Evolutionary conservation across 2,888 invertebrate genomes (phyloP).

Genomic region (Pseudococcus longispinus): DNA sequence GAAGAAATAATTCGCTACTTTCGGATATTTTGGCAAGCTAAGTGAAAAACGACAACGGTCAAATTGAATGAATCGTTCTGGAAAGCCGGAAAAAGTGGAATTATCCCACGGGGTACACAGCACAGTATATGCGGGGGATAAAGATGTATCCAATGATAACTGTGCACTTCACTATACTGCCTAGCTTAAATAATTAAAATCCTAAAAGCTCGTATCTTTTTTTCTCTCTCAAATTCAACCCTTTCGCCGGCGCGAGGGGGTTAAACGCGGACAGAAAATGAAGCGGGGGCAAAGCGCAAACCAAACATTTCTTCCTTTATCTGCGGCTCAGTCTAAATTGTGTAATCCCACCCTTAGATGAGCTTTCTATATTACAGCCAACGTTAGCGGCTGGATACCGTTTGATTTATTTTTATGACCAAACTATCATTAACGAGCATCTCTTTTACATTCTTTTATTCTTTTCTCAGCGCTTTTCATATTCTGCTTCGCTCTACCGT

Average conservation of each 20-base stretch:
- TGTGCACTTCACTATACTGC: conserved; percentile 55
- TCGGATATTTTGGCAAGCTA: conserved; percentile 23
- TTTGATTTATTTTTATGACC: conserved; percentile 57
- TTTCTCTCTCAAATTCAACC: conserved; percentile 52
- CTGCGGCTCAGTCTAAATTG: conserved; percentile 56
- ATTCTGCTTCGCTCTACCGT: conserved; percentile 47
- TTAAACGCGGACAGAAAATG: conserved; percentile 19
- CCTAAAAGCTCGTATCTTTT: conserved; percentile 53
- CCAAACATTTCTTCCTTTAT: conserved; percentile 56
- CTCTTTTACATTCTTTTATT: conserved; percentile 57
- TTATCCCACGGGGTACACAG: conserved; percentile 47
- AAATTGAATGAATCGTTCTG: conserved; percentile 49
- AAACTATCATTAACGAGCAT: conserved; percentile 57
- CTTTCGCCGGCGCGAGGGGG: conserved; percentile 40
- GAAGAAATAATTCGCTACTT: conserved; percentile 37
- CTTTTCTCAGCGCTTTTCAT: conserved; percentile 56
- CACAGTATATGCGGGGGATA: conserved; percentile 42
- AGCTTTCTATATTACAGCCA: conserved; percentile 50
- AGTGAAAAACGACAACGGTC: conserved; percentile 43
- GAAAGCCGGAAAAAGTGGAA: conserved; percentile 50
- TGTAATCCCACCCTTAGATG: conserved; percentile 53
- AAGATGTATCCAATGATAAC: conserved; percentile 56
- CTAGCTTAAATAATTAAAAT: conserved; percentile 56
- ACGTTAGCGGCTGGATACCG: conserved; percentile 56
- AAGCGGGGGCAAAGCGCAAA: conserved; percentile 50